A percentile compares a stretch with the other conserved stretches of the same genome.
Evolutionary conservation across 2,888 invertebrate genomes (phyloP).

Genomic region (Tetropium fuscum): DNA sequence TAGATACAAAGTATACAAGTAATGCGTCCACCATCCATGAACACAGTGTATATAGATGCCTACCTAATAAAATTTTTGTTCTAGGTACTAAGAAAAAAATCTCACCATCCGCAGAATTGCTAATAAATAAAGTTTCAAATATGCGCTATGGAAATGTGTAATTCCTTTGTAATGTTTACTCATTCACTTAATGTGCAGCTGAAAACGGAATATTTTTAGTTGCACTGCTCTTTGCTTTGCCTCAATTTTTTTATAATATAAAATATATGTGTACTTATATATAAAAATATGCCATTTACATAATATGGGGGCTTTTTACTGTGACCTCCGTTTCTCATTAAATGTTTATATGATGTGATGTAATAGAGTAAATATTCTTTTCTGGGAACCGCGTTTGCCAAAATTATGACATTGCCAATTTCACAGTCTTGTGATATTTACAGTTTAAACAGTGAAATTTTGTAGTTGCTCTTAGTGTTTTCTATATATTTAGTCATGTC

Average conservation of each 20-base stretch:
- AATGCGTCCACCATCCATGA: no score
- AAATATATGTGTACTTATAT: slow-evolving; percentile 43
- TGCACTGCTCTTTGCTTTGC: slow-evolving; percentile 33
- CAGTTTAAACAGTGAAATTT: slow-evolving; percentile 41
- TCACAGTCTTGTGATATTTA: slow-evolving; percentile 50
- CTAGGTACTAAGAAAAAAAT: slow-evolving; percentile 8
- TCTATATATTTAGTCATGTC: slow-evolving; percentile 31
- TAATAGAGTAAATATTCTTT: slow-evolving; percentile 34
- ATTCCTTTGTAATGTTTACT: slow-evolving; percentile 17
- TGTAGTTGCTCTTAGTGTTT: slow-evolving; percentile 35
- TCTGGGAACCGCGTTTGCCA: slow-evolving; percentile 33
- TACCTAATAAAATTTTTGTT: no score
- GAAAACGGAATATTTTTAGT: slow-evolving; percentile 39
- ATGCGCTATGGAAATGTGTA: slow-evolving; percentile 18
- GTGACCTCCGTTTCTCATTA: slow-evolving; percentile 37
- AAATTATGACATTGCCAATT: slow-evolving; percentile 46
- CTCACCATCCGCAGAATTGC: slow-evolving; percentile 9
- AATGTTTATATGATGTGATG: slow-evolving; percentile 40
- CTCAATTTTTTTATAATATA: slow-evolving; percentile 31
- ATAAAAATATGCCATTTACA: slow-evolving; percentile 33
- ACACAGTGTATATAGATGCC: no score
- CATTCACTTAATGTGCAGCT: slow-evolving; percentile 35
- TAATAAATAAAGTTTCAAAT: slow-evolving; percentile 15
- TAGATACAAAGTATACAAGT: no score
- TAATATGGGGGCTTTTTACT: slow-evolving; percentile 33